Evolutionary conservation across 2,888 invertebrate species (phyloP).

Genomic region (Amiota minor): DNA sequence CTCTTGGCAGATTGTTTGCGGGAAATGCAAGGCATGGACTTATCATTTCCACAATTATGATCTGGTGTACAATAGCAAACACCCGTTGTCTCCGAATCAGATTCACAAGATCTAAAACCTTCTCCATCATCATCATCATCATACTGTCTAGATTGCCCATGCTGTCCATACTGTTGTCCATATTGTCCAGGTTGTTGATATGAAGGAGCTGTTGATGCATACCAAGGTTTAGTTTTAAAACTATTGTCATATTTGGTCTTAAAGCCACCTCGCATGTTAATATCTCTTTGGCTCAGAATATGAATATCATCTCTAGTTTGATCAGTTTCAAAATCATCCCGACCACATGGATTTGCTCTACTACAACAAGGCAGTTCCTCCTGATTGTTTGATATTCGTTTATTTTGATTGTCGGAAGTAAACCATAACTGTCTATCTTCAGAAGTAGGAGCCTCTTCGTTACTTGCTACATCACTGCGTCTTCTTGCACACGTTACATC

Average conservation of each 20-base stretch:
- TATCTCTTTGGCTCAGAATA: slow-evolving; percentile 10
- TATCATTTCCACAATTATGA: neutral
- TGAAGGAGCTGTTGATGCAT: neutral
- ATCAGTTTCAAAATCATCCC: too few species aligned
- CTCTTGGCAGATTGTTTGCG: too few species aligned
- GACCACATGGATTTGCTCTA: too few species aligned
- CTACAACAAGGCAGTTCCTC: too few species aligned
- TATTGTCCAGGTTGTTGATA: neutral
- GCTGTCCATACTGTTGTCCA: neutral
- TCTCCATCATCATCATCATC: neutral
- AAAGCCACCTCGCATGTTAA: slow-evolving; percentile 10
- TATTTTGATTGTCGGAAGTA: too few species aligned
- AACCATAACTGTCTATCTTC: too few species aligned
- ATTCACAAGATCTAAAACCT: neutral
- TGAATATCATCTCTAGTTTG: neutral
- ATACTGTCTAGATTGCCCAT: too few species aligned
- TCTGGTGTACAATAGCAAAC: neutral
- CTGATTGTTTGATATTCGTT: too few species aligned
- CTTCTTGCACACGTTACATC: too few species aligned
- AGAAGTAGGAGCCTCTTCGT: too few species aligned
- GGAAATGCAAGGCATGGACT: neutral
- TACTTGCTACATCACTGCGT: too few species aligned
- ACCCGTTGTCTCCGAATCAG: too few species aligned
- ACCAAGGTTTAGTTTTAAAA: neutral
- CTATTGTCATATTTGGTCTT: neutral